phyloP scores from a whole-genome alignment of 2,113 vertebrate genomes.

The Lycocorax pyrrhopterus region DNA sequence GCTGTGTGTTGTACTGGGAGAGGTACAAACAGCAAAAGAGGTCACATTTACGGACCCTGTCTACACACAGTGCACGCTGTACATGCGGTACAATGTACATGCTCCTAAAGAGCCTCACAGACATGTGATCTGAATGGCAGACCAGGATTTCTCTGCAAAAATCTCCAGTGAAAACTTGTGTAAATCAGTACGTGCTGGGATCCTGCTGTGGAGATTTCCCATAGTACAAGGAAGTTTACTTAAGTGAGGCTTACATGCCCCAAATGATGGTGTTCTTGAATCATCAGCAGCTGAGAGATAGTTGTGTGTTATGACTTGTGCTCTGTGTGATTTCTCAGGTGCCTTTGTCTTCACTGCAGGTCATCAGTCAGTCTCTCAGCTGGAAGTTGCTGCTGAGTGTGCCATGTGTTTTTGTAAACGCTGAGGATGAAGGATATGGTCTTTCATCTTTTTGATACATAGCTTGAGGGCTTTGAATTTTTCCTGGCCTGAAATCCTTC shows the following conservation, averaged over 20 bases:
- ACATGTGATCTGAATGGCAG: not conserved
- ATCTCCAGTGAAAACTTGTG: not conserved
- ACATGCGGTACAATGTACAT: not conserved
- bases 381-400: not conserved
- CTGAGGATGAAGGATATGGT: not conserved
- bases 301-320: not conserved
- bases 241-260: not conserved
- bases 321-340: not conserved
- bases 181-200: not conserved
- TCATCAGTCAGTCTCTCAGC: not conserved
- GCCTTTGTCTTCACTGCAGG: not conserved
- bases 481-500: not conserved
- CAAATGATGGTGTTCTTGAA: not conserved
- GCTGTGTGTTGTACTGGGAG: not conserved
- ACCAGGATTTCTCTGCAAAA: not conserved
- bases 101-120: not conserved
- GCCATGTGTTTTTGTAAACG: rapidly evolving
- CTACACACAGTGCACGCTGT: not conserved
- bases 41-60: not conserved
- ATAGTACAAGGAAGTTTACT: not conserved
- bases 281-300: not conserved
- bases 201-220: not conserved
- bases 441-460: not conserved
- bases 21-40: not conserved
- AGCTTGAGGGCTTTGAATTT: not conserved